Evolutionary conservation across 2,888 invertebrate species (phyloP).

Genomic region (Patella ulyssiponensis): DNA sequence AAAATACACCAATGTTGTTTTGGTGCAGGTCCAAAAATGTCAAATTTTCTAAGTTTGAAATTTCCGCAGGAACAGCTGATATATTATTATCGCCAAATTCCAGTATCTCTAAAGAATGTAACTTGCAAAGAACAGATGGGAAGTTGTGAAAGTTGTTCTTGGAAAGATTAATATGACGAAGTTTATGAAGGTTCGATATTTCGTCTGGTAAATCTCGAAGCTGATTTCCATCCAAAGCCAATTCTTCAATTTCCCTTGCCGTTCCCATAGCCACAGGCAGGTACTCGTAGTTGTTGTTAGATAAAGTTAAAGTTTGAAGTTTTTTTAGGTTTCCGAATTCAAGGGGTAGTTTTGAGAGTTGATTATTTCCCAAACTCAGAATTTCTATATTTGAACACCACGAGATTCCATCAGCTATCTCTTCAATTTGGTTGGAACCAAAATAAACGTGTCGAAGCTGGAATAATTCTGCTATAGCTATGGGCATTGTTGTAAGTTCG

Average conservation of each 20-base stretch:
- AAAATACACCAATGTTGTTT: conserved; percentile 54
- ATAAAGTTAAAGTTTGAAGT: conserved; percentile 58
- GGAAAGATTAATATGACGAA: conserved; percentile 58
- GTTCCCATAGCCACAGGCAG: conserved; percentile 58
- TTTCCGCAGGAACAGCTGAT: conserved; percentile 49
- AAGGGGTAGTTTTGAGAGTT: conserved; percentile 59
- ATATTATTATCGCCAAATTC: conserved; percentile 57
- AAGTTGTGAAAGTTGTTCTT: conserved; percentile 57
- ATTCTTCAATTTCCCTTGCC: conserved; percentile 50
- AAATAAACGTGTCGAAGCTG: conserved; percentile 64
- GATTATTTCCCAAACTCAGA: conserved; percentile 62
- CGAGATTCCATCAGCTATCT: conserved; percentile 64
- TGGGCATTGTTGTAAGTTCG: conserved; percentile 53
- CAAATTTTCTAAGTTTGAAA: conserved; percentile 54
- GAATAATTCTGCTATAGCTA: conserved; percentile 58
- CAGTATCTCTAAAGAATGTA: conserved; percentile 52
- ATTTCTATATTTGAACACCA: conserved; percentile 58
- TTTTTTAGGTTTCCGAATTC: conserved; percentile 62
- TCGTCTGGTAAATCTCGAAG: conserved; percentile 58
- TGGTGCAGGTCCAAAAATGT: conserved; percentile 48
- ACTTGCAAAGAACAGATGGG: conserved; percentile 52
- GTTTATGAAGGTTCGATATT: conserved; percentile 54
- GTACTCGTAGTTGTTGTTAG: conserved; percentile 53
- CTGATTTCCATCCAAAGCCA: conserved; percentile 53
- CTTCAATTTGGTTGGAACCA: conserved; percentile 57